phyloP scores from a whole-genome alignment of 2,113 vertebrate species.

The Myiozetetes cayanensis region DNA sequence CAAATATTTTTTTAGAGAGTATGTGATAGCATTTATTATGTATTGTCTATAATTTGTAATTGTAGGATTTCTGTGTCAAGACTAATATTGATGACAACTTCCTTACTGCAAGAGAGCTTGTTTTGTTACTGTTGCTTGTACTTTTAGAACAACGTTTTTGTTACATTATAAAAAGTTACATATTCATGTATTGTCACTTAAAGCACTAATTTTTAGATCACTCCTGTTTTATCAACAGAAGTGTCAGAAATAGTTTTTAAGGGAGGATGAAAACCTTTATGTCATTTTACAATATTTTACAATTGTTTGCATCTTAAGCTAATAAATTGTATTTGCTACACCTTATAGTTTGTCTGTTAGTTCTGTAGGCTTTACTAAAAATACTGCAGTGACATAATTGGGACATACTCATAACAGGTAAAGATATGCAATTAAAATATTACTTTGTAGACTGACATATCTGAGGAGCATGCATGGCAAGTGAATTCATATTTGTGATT shows the following conservation, averaged over 20 bases:
- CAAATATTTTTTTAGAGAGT: background rate
- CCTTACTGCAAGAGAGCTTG: background rate
- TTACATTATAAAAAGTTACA: slow-evolving; percentile 4
- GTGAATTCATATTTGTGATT: slow-evolving; percentile 34
- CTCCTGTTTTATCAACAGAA: slow-evolving; percentile 30
- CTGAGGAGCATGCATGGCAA: slow-evolving; percentile 48
- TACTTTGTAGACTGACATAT: slow-evolving; percentile 60
- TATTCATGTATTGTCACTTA: background rate
- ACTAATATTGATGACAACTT: background rate
- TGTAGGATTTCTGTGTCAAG: background rate
- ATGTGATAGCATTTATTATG: background rate
- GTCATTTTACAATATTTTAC: slow-evolving; percentile 36
- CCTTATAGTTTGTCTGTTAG: slow-evolving; percentile 41
- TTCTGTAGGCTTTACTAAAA: slow-evolving; percentile 60
- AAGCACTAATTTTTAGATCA: slow-evolving; percentile 31
- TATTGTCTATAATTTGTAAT: background rate
- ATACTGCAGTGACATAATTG: slow-evolving; percentile 58
- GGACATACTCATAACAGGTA: slow-evolving; percentile 55
- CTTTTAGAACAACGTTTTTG: background rate
- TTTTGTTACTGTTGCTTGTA: background rate
- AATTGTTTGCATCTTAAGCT: slow-evolving; percentile 48
- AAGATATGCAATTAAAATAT: slow-evolving; percentile 64
- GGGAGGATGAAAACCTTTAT: slow-evolving; percentile 41
- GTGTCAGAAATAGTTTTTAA: slow-evolving; percentile 40
- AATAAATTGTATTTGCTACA: slow-evolving; percentile 54